Conservation (phyloP, 2,113 vertebrate genomes). For the Rhinolophus ferrumequinum region DNA sequence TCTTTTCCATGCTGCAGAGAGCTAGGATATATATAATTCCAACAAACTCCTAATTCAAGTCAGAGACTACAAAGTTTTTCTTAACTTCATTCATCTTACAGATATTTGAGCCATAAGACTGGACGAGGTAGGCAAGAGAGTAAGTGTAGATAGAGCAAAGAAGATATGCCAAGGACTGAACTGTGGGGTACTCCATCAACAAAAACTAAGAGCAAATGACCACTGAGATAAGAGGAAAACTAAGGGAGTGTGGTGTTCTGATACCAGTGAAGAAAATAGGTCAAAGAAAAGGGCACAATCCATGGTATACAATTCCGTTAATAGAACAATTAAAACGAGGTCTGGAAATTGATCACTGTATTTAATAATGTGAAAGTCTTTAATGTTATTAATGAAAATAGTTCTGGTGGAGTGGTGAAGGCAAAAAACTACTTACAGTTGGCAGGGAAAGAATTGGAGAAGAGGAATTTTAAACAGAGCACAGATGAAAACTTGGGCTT, state of each 20-base stretch:
- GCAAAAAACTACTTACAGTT: neutral
- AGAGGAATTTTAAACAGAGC: neutral
- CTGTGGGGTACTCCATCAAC: neutral
- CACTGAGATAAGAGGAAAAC: neutral
- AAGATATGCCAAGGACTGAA: neutral
- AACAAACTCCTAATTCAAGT: neutral
- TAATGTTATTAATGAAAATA: neutral
- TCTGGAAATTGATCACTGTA: neutral
- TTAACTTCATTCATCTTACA: neutral
- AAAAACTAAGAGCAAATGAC: neutral
- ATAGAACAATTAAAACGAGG: neutral
- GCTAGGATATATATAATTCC: neutral
- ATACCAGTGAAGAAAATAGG: neutral
- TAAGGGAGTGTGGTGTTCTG: neutral
- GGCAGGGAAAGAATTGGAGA: neutral
- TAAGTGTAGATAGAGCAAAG: neutral
- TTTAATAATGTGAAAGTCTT: neutral
- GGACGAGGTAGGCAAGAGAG: neutral
- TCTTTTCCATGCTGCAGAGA: neutral
- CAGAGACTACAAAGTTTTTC: neutral
- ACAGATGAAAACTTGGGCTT: neutral
- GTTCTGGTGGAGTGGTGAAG: neutral
- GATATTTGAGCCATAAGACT: neutral
- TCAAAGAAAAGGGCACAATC: neutral
- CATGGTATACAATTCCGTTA: neutral